phyloP scores from a whole-genome alignment of 2,113 vertebrate species.

The Plecturocebus donacophilus region DNA sequence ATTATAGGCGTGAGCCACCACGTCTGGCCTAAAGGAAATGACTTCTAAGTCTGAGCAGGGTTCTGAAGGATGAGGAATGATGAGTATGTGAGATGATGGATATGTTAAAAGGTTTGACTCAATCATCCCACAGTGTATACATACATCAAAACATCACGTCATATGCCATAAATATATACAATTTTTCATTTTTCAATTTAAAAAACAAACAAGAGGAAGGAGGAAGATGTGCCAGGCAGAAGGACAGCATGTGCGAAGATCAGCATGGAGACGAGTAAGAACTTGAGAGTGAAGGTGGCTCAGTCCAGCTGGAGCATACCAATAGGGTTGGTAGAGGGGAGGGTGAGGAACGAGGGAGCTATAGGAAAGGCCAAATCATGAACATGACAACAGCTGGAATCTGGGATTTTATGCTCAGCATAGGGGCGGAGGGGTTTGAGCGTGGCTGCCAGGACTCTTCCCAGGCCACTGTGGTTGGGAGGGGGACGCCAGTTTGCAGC shows the following conservation, averaged over 20 bases:
- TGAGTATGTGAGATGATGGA: not conserved
- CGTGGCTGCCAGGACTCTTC: not conserved
- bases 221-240: not conserved
- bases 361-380: not conserved
- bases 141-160: fast-evolving
- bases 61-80: not conserved
- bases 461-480: not conserved
- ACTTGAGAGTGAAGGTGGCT: not conserved
- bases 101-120: not conserved
- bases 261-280: not conserved
- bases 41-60: not conserved
- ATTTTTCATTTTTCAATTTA: not conserved
- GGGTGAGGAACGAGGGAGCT: not conserved
- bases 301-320: not conserved
- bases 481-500: not conserved
- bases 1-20: no score
- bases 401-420: not conserved
- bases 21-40: not conserved
- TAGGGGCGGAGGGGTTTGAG: not conserved
- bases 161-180: fast-evolving
- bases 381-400: not conserved
- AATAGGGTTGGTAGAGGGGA: no score
- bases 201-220: not conserved
- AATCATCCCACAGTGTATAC: not conserved
- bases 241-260: not conserved